Evolutionary conservation across 2,888 invertebrate genomes (phyloP).

Genomic region (Meiosimyza platycephala): DNA sequence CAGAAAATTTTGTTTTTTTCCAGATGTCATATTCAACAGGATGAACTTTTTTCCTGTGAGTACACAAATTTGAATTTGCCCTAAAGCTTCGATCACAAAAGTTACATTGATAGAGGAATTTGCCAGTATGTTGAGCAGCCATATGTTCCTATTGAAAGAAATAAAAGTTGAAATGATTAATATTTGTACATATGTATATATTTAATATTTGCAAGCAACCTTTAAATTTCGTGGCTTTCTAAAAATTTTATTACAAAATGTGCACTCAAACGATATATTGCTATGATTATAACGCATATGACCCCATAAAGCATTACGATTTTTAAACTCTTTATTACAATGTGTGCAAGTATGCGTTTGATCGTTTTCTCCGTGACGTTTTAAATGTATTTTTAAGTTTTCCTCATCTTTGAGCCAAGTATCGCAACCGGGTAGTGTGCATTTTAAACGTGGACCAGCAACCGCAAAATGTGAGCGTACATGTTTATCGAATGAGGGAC

Average conservation of each 20-base stretch:
- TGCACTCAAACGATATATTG: constrained; percentile 57
- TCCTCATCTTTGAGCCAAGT: constrained; percentile 65
- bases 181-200: not conserved
- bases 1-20: constrained; percentile 60
- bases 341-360: constrained; percentile 52
- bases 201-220: constrained; percentile 45
- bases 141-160: constrained; percentile 55
- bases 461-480: constrained; percentile 63
- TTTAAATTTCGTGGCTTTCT: constrained; percentile 63
- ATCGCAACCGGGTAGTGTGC: constrained; percentile 63
- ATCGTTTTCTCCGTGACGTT: constrained; percentile 60
- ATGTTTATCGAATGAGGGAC: constrained; percentile 64
- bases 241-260: constrained; percentile 64
- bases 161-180: not conserved
- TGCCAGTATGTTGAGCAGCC: constrained; percentile 66
- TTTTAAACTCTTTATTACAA: constrained; percentile 63
- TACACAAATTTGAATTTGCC: constrained; percentile 66
- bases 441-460: constrained; percentile 64
- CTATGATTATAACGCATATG: constrained; percentile 64
- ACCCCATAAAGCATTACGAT: constrained; percentile 61
- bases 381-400: constrained; percentile 63
- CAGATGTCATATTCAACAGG: constrained; percentile 60
- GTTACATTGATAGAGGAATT: constrained; percentile 64
- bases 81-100: constrained; percentile 66
- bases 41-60: constrained; percentile 65